Conservation (phyloP, 1,140 invertebrate genomes). For the Drosophila pectinifera region DNA sequence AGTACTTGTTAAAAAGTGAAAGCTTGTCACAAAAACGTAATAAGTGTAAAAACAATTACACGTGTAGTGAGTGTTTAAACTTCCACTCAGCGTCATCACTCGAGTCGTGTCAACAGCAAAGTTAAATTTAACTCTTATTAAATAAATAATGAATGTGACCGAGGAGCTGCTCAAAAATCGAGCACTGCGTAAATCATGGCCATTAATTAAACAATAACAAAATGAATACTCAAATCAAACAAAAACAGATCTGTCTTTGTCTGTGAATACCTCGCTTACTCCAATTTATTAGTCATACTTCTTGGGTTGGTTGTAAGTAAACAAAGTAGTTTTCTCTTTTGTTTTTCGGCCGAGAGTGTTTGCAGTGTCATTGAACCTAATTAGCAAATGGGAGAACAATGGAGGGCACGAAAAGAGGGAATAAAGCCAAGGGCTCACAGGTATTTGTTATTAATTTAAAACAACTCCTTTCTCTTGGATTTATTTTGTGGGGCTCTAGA, state of each 20-base stretch:
- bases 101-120: slow-evolving; percentile 5
- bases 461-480: not conserved
- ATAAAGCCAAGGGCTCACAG: not conserved
- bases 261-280: not conserved
- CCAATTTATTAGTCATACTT: slow-evolving; percentile 21
- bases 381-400: slow-evolving; percentile 25
- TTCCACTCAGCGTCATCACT: slow-evolving; percentile 12
- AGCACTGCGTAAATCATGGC: slow-evolving; percentile 4
- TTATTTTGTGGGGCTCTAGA: not conserved
- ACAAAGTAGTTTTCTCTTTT: slow-evolving; percentile 34
- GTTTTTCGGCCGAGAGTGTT: not conserved
- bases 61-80: slow-evolving; percentile 10
- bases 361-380: slow-evolving; percentile 27
- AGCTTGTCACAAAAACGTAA: slow-evolving; percentile 43
- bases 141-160: slow-evolving; percentile 17
- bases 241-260: not conserved
- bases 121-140: slow-evolving; percentile 17
- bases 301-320: slow-evolving; percentile 19
- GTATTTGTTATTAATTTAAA: slow-evolving; percentile 4
- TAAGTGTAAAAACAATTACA: slow-evolving; percentile 41
- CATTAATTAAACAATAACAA: slow-evolving; percentile 12
- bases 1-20: slow-evolving; percentile 42
- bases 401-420: not conserved
- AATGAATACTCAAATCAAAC: slow-evolving; percentile 5
- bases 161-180: not conserved